Conservation (phyloP, 2,888 invertebrate genomes). For the Ceratothoa steindachneri region DNA sequence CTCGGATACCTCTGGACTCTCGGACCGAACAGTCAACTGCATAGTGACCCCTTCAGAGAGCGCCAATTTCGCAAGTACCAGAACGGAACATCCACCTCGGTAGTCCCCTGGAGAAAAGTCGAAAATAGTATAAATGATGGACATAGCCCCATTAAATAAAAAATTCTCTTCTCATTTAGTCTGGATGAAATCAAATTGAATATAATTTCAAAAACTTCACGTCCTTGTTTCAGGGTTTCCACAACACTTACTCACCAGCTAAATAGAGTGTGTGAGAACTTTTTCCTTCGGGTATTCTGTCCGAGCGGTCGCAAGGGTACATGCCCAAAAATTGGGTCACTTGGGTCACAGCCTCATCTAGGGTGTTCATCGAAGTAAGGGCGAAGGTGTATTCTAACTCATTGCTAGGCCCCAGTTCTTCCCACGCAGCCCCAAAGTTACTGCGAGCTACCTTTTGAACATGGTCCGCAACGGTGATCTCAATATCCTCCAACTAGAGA, state of each 20-base stretch:
- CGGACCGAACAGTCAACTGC: constrained; percentile 84
- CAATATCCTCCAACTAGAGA: constrained; percentile 77
- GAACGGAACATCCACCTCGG: constrained; percentile 82
- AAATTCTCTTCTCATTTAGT: no score
- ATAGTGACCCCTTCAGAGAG: constrained; percentile 81
- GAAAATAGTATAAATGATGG: no score
- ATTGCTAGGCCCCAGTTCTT: constrained; percentile 58
- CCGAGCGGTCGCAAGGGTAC: constrained; percentile 77
- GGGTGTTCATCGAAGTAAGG: constrained; percentile 69
- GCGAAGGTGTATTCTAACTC: constrained; percentile 92
- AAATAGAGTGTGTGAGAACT: constrained; percentile 74
- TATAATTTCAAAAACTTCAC: no score
- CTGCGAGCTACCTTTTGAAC: constrained; percentile 72
- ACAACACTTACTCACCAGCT: constrained; percentile 70
- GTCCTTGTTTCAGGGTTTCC: no score
- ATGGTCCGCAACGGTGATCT: constrained; percentile 78
- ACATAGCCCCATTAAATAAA: no score
- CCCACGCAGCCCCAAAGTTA: constrained; percentile 63
- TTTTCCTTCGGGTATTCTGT: constrained; percentile 76
- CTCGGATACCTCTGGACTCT: constrained; percentile 78
- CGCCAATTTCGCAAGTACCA: constrained; percentile 78
- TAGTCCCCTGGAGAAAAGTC: constrained; percentile 67
- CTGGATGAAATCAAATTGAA: no score
- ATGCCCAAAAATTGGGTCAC: constrained; percentile 77
- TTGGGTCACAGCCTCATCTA: constrained; percentile 79